Conservation (phyloP, 2,797 vertebrate genomes). For the Syncerus caffer region DNA sequence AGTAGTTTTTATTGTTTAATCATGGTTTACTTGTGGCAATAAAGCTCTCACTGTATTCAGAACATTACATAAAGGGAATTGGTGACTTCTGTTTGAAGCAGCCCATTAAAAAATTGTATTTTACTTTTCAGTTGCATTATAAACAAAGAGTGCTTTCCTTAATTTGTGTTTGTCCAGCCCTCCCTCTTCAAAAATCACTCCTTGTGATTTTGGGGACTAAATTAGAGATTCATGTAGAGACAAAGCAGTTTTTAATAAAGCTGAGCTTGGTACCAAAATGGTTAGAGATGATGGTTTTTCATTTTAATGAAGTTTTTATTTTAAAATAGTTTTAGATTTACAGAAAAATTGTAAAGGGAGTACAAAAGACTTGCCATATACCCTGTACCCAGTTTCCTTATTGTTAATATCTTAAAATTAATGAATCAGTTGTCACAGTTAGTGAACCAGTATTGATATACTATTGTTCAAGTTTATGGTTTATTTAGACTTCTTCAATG, state of each 20-base stretch:
- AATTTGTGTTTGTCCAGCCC: neutral
- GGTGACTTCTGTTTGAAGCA: neutral
- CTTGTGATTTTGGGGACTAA: neutral
- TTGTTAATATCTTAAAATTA: slow-evolving; percentile 6
- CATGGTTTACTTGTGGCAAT: neutral
- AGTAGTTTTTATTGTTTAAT: neutral
- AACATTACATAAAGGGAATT: neutral
- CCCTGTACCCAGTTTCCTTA: neutral
- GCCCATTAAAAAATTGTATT: neutral
- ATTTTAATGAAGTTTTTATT: neutral
- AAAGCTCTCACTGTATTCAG: neutral
- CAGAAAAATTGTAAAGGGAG: neutral
- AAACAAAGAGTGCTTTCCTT: neutral
- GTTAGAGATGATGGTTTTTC: neutral
- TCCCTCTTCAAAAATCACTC: neutral
- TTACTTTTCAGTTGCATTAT: neutral
- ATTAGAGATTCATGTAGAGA: neutral
- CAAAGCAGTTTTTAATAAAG: neutral
- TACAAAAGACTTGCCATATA: neutral
- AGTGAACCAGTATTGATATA: neutral
- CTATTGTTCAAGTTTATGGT: neutral
- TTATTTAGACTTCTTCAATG: neutral
- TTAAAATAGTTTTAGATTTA: neutral
- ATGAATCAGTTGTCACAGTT: slow-evolving; percentile 17
- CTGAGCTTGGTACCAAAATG: neutral